Conservation (phyloP, 2,797 vertebrate species). For the Lutjanus campechanus region DNA sequence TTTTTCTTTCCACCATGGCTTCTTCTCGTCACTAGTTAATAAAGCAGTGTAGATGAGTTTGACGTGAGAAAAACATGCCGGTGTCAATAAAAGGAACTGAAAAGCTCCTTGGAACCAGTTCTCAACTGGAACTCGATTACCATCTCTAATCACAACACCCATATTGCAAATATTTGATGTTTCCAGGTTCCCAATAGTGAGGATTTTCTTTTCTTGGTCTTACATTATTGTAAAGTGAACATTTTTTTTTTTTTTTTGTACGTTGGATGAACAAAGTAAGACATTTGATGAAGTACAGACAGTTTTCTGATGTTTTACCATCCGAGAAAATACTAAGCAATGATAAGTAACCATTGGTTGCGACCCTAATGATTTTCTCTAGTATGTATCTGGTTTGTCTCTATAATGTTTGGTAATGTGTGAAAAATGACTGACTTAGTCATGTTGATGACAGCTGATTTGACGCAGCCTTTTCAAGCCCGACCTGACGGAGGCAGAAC, state of each 20-base stretch:
- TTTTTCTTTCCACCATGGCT: no score
- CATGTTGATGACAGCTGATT: conserved; percentile 29
- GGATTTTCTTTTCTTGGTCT: background rate
- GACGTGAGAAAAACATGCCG: no score
- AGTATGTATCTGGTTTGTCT: conserved; percentile 29
- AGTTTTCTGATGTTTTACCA: background rate
- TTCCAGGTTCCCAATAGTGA: no score
- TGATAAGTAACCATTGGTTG: background rate
- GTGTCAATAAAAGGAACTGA: no score
- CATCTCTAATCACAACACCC: no score
- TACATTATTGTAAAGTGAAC: background rate
- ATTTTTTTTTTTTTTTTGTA: background rate
- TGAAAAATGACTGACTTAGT: conserved; percentile 20
- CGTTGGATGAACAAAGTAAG: background rate
- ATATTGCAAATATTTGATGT: no score
- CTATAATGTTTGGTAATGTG: conserved; percentile 2
- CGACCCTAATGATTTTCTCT: background rate
- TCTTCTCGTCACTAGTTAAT: no score
- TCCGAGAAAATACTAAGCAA: background rate
- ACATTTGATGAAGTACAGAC: background rate
- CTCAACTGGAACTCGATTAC: no score
- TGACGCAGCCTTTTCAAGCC: conserved; percentile 34
- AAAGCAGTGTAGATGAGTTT: no score
- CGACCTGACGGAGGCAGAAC: conserved; percentile 34
- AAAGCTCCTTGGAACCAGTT: no score